Evolutionary conservation across 1,140 invertebrate species (phyloP), one percentile per base, ranked within the genome.

Genomic region (Papilio polyxenes): DNA sequence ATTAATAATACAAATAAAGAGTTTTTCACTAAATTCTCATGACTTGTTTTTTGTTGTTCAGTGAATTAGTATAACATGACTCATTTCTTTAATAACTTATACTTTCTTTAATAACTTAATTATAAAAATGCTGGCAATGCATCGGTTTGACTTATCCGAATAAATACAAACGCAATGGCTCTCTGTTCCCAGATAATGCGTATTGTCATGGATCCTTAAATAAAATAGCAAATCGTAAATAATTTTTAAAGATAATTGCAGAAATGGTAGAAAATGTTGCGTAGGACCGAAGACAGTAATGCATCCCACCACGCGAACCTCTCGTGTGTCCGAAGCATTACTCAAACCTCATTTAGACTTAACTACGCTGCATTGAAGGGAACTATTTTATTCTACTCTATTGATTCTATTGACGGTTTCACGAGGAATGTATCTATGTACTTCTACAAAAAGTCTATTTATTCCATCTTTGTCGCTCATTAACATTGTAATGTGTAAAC

Each of bases 261-360:
- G 82, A 85, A 85, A 82, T 75, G 72, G 23, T 65, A 80, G 62
- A 82, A 84, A 84, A 85, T 77, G 82, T 85, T 84, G 82, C 83
- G 81, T 88, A 85, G 83, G 81, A 81, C 53, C 31, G 75, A 20
- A 81, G 82, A 90, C 84, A 89, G 89, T 91, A 93, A 91, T 92
- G 90, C 87, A 83, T 87, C 80, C 83, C 75, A 82, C 90, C 92
- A 93, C 92, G 92, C 91, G 85, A 92, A 83, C 82, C 86, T 88
- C 90, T 90, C 92, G 92, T 93, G 92, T 90, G 86, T 84, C 56
- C 80, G 83, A 53, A 78, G 87, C 91, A 93, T 93, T 92, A 93
- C 92, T 93, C 92, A 92, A 92, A 89, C 88, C 92, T 93, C 92
- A 93, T 93, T 93, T 93, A 92, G 88, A 91, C 83, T 88, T 92